Evolutionary conservation across 30 jellyfish, hydroid and myxozoan species (phyloP).

Genomic region (Pseudorhiza aurosa): DNA sequence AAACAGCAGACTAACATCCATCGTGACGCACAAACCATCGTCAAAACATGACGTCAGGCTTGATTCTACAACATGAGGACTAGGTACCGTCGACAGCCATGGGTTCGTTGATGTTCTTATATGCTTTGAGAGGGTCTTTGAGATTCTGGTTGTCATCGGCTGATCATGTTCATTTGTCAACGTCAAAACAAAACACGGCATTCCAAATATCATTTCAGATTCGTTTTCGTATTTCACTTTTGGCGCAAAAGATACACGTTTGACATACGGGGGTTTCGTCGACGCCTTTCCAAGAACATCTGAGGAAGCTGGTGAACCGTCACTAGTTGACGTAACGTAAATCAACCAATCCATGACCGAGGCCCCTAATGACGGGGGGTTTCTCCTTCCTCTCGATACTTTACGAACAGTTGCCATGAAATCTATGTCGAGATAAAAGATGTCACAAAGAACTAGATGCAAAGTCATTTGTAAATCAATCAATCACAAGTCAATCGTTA

Average conservation of each 20-base stretch:
- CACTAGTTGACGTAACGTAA: slow-evolving; percentile 82
- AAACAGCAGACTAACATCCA: slow-evolving; percentile 94
- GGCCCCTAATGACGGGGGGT: slow-evolving; percentile 98
- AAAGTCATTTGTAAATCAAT: no score
- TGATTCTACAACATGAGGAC: slow-evolving; percentile 93
- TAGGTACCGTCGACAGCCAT: slow-evolving; percentile 85
- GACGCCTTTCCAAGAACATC: slow-evolving; percentile 39
- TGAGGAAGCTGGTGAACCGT: slow-evolving; percentile 46
- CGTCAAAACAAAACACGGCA: slow-evolving; percentile 79
- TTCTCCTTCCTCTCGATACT: slow-evolving; percentile 96
- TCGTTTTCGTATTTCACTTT: slow-evolving; percentile 93
- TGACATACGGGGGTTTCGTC: slow-evolving; percentile 63
- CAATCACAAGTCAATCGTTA: no score
- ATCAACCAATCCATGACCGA: slow-evolving; percentile 96
- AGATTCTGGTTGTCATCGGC: slow-evolving; percentile 83
- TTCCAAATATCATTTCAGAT: slow-evolving; percentile 90
- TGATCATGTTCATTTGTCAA: slow-evolving; percentile 95
- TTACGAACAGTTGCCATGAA: slow-evolving; percentile 97
- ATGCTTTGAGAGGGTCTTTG: slow-evolving; percentile 36
- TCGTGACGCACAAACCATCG: slow-evolving; percentile 88
- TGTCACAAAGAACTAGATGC: no score
- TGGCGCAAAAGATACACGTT: slow-evolving; percentile 98
- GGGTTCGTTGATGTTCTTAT: slow-evolving; percentile 48
- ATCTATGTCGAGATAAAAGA: no score
- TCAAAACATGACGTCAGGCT: slow-evolving; percentile 72